A percentile compares a stretch with the other conserved stretches of the same genome.
Evolutionary conservation across 2,113 vertebrate species (phyloP).

Genomic region (Elephantulus edwardii): DNA sequence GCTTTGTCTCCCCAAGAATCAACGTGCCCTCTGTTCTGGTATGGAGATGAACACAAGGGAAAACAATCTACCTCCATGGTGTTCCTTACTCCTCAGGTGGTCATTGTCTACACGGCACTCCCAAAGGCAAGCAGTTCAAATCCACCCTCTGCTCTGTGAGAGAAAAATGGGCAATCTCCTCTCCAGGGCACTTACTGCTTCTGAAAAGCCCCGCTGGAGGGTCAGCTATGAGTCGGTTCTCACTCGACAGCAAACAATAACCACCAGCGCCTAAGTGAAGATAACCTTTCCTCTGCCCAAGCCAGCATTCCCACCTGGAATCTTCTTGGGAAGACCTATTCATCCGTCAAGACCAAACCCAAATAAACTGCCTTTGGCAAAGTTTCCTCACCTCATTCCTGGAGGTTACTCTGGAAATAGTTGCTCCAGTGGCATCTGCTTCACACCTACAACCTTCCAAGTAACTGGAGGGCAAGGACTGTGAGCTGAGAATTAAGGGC

Average conservation of each 20-base stretch:
- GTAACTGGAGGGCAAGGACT: not conserved
- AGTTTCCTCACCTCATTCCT: not conserved
- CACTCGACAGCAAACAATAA: too few relatives aligned
- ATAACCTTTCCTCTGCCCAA: not conserved
- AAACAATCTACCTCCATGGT: not conserved
- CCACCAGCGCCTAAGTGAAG: too few relatives aligned
- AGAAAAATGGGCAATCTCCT: too few relatives aligned
- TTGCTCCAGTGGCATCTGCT: not conserved
- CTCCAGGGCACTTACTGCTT: too few relatives aligned
- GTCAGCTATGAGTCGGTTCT: too few relatives aligned
- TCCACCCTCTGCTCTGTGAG: too few relatives aligned
- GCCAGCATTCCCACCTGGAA: not conserved
- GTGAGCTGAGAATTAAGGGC: not conserved
- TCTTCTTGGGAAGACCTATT: not conserved
- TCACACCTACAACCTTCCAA: not conserved
- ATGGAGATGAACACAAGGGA: not conserved
- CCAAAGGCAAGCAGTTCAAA: too few relatives aligned
- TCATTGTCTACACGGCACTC: not conserved
- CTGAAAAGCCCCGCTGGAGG: too few relatives aligned
- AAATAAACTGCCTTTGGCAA: not conserved
- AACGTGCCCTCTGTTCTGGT: not conserved
- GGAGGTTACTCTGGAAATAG: too few relatives aligned
- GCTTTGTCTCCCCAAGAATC: not conserved
- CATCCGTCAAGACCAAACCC: constrained; percentile 1
- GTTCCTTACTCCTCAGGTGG: not conserved